These are phyloP conservation scores for Taurulus bubalis DNA, from an alignment of 2,113 vertebrate species.

Conservation along the genomic window DNA sequence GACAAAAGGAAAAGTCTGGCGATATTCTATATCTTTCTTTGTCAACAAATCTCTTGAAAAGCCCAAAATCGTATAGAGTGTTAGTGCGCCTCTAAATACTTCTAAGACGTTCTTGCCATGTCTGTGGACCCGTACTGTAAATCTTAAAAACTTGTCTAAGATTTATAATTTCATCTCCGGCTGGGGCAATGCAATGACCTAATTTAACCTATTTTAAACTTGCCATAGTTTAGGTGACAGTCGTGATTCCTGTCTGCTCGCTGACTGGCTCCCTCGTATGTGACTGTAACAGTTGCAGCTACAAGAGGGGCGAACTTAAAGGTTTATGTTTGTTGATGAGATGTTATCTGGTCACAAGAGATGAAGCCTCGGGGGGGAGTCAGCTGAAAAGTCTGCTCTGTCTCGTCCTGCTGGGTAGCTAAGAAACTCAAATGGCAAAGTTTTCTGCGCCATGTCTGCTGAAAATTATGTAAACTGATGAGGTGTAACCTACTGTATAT, in stretches of 20 bases:
- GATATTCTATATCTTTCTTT: not conserved
- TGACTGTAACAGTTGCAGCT: not conserved
- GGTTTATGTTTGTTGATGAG: not conserved
- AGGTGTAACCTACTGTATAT: not conserved
- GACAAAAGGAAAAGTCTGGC: not conserved
- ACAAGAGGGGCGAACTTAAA: not conserved
- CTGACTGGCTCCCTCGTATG: not conserved
- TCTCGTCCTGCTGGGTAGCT: not conserved
- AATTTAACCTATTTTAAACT: not conserved
- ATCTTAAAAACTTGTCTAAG: not conserved
- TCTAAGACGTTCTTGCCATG: not conserved
- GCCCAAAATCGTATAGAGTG: not conserved
- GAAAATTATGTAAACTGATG: not conserved
- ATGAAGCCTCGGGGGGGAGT: not conserved
- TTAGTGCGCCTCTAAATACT: not conserved
- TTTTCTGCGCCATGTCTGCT: not conserved
- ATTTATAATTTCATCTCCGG: not conserved
- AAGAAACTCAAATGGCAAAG: not conserved
- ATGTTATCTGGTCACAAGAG: not conserved
- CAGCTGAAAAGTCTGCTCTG: not conserved
- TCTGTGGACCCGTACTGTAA: not conserved
- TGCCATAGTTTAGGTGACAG: not conserved
- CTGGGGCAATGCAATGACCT: not conserved
- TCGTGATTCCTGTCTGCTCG: not conserved
- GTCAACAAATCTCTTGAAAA: not conserved